Evolutionary conservation across 1,140 invertebrate species (phyloP).

Genomic region (Reticulitermes speratus): DNA sequence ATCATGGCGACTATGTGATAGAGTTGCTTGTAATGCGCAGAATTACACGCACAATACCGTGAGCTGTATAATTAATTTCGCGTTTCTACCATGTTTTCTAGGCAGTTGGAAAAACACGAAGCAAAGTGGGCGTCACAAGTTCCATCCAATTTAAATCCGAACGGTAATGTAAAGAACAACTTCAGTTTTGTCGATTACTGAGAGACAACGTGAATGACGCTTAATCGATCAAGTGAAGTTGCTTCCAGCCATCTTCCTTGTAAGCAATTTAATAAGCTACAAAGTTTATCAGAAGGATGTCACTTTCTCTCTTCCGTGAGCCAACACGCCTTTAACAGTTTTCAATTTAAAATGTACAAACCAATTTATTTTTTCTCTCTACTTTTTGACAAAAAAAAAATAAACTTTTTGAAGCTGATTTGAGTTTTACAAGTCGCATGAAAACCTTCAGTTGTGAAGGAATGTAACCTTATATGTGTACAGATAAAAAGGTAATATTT

Average conservation of each 20-base stretch:
- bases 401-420: background rate
- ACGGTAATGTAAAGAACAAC: background rate
- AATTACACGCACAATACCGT: no score
- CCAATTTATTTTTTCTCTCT: background rate
- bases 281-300: background rate
- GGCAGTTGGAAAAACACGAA: no score
- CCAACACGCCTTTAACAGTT: background rate
- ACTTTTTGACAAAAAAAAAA: background rate
- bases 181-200: background rate
- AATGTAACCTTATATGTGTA: background rate
- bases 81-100: no score
- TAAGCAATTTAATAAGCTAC: conserved; percentile 12
- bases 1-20: no score
- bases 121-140: no score
- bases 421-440: background rate
- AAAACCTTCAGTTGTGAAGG: background rate
- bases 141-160: no score
- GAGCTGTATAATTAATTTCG: no score
- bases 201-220: conserved; percentile 1
- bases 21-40: no score
- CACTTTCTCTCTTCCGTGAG: background rate
- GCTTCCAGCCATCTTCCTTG: background rate
- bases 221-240: background rate
- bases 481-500: background rate
- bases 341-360: conserved; percentile 15